Evolutionary conservation across 2,888 invertebrate genomes (phyloP).

Genomic region (Epinotia brunnichana): DNA sequence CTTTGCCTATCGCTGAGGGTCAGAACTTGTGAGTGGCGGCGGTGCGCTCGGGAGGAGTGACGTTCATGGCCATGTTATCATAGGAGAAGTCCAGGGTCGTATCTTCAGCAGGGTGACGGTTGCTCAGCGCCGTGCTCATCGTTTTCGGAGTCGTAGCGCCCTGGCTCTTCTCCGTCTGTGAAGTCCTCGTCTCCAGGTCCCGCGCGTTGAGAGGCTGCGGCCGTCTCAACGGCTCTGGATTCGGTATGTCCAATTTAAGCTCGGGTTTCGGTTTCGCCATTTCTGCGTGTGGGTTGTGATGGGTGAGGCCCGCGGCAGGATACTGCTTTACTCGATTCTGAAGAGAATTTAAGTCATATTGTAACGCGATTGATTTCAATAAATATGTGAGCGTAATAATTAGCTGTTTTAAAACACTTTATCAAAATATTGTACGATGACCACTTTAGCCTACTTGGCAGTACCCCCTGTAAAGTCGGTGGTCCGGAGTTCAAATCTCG

Average conservation of each 20-base stretch:
- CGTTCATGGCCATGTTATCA: slow-evolving; percentile 90
- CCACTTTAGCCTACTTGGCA: too few relatives aligned
- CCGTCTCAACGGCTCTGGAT: slow-evolving; percentile 71
- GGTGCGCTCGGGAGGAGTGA: slow-evolving; percentile 83
- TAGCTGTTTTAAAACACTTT: too few relatives aligned
- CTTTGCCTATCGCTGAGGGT: slow-evolving; percentile 48
- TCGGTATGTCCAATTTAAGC: slow-evolving; percentile 73
- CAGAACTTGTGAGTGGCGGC: slow-evolving; percentile 72
- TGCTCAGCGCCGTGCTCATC: slow-evolving; percentile 87
- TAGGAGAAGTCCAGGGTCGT: slow-evolving; percentile 90
- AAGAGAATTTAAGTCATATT: slow-evolving; percentile 28
- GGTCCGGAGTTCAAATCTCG: too few relatives aligned
- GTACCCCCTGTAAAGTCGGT: too few relatives aligned
- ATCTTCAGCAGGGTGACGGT: slow-evolving; percentile 90
- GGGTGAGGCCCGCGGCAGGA: slow-evolving; percentile 69
- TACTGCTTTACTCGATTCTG: slow-evolving; percentile 79
- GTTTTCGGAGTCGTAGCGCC: slow-evolving; percentile 86
- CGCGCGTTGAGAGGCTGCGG: slow-evolving; percentile 71
- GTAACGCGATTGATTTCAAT: neutral
- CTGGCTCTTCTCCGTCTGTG: slow-evolving; percentile 79
- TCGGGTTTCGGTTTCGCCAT: slow-evolving; percentile 74
- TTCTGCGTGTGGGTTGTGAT: slow-evolving; percentile 79
- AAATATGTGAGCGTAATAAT: too few relatives aligned
- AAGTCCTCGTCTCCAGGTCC: slow-evolving; percentile 71
- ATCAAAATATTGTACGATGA: too few relatives aligned